Evolutionary conservation across 2,888 invertebrate species (phyloP), one percentile per base, ranked within the genome.

Genomic region (Athripsodes cinereus): DNA sequence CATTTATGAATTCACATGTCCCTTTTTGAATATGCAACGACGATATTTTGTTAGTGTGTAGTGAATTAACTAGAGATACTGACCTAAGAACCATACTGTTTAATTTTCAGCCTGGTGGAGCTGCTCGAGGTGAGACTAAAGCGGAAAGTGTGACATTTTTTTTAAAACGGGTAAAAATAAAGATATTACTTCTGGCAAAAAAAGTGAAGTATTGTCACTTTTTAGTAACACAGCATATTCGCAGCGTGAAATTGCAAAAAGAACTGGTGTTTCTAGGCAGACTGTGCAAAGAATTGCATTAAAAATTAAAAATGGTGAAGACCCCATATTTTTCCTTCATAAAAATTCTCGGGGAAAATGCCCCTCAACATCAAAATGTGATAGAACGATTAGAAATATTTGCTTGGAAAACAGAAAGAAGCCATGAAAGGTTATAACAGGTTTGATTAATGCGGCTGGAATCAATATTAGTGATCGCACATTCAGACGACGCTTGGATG

Each of bases 401-500:
- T n/a, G n/a, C n/a, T n/a, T n/a, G n/a, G n/a, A n/a, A n/a, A n/a
- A n/a, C n/a, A n/a, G n/a, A n/a, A 46, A 46, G 18, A 46, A 46
- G 18, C 46, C 16, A 11, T 11, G 8, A 46, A 46, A 46, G 6
- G 18, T 46, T 10, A 52, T 52, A 20, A 52, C 26, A 52, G 35
- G 8, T 8, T 34, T 34, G 35, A 34, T 52, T 52, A 40, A 52
- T 6, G 53, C 49, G 6, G 53, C 53, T 52, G 53, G 53, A 20
- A 34, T 26, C 21, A 52, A 52, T 16, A 20, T 52, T n/a, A 34
- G 34, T 16, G 26, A 34, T 40, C 34, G 44, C 21, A 57, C n/a
- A n/a, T n/a, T n/a, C n/a, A n/a, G n/a, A n/a, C n/a, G n/a, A n/a
- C n/a, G n/a, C n/a, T n/a, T n/a, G n/a, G n/a, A n/a, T n/a, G n/a